Evolutionary conservation across 2,797 vertebrate genomes (phyloP).

Genomic region (Catharus ustulatus): DNA sequence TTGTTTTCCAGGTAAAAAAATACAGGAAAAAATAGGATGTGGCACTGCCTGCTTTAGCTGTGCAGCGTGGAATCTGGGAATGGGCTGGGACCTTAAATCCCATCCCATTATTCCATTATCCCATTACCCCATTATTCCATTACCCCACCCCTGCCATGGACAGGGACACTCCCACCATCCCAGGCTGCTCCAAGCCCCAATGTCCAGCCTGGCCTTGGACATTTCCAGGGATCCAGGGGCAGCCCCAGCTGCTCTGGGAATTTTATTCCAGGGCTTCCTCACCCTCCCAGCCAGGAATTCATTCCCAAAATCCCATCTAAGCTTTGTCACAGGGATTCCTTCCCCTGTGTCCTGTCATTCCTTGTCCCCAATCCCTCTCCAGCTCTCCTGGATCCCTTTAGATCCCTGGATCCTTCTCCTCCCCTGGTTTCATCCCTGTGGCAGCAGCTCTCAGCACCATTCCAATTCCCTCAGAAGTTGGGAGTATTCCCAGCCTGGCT

Average conservation of each 20-base stretch:
- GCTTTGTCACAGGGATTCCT: no score
- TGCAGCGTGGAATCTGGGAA: background rate
- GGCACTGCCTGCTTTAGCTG: background rate
- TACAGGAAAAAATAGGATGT: accelerated
- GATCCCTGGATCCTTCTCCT: background rate
- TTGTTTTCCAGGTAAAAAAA: background rate
- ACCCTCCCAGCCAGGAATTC: accelerated
- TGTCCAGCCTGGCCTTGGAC: background rate
- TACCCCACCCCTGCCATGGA: background rate
- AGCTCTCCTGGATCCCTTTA: background rate
- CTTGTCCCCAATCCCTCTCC: background rate
- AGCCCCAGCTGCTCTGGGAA: background rate
- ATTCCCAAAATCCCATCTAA: background rate
- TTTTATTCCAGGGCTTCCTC: accelerated
- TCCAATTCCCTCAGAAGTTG: background rate
- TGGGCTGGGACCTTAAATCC: background rate
- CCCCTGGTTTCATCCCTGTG: background rate
- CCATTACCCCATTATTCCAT: no score
- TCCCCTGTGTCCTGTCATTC: background rate
- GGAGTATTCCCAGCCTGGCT: background rate
- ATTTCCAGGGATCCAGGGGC: background rate
- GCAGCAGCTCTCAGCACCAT: background rate
- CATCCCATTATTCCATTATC: background rate
- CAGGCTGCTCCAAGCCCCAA: background rate
- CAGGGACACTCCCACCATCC: background rate